These are phyloP conservation scores for Meteorus cinctellus DNA, from an alignment of 2,888 invertebrate genomes.

Conservation along the genomic window DNA sequence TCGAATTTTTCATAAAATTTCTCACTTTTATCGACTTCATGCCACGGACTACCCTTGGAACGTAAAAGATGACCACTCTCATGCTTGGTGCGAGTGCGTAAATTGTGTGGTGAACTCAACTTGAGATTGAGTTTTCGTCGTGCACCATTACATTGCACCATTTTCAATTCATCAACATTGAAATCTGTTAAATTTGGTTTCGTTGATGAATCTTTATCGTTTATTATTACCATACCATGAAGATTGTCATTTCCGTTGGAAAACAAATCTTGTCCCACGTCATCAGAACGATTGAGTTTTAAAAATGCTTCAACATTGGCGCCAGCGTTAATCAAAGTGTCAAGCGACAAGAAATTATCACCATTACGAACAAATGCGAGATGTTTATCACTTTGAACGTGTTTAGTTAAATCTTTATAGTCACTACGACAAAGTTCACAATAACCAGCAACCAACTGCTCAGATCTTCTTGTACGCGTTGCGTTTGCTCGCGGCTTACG, in stretches of 20 bases:
- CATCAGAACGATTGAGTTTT: conserved; percentile 75
- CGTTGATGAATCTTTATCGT: conserved; percentile 59
- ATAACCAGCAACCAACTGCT: conserved; percentile 77
- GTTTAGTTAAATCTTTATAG: conserved; percentile 81
- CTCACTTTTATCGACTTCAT: conserved; percentile 65
- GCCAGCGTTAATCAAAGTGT: conserved; percentile 81
- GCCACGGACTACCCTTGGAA: conserved; percentile 69
- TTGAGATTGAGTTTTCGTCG: conserved; percentile 67
- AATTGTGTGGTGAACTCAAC: conserved; percentile 67
- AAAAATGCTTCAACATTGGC: conserved; percentile 82
- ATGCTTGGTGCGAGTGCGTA: conserved; percentile 69
- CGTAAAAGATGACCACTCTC: conserved; percentile 70
- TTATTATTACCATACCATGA: conserved; percentile 60
- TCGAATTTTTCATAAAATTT: conserved; percentile 69
- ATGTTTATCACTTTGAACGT: conserved; percentile 84
- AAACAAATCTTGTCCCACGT: conserved; percentile 68
- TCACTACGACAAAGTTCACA: conserved; percentile 88
- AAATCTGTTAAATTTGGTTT: conserved; percentile 61
- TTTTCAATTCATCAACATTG: conserved; percentile 63
- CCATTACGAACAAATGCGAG: conserved; percentile 83
- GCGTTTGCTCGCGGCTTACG: conserved; percentile 71
- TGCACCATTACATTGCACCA: conserved; percentile 71
- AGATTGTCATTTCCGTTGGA: conserved; percentile 65
- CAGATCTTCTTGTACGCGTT: conserved; percentile 69
- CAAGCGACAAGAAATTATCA: conserved; percentile 83